These are phyloP conservation scores for Tiliacea citrago DNA, from an alignment of 2,888 invertebrate genomes.

Conservation along the genomic window DNA sequence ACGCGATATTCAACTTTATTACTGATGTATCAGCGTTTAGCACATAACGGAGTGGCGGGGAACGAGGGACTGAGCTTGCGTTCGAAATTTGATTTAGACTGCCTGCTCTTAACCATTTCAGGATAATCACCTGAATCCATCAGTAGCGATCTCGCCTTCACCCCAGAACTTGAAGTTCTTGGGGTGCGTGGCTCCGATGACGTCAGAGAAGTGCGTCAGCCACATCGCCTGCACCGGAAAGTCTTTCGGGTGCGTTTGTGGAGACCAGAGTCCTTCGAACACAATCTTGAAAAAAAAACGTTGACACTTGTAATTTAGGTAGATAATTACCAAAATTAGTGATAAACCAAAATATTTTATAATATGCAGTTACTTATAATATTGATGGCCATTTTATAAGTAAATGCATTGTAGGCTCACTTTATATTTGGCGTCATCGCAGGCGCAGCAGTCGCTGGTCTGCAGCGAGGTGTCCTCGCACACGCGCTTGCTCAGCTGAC, in stretches of 20 bases:
- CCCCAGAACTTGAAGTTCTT: slow-evolving; percentile 98
- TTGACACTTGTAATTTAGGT: not conserved
- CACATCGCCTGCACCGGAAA: slow-evolving; percentile 96
- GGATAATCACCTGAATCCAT: slow-evolving; percentile 93
- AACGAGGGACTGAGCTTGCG: no score
- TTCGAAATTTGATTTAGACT: no score
- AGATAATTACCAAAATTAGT: no score
- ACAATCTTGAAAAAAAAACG: slow-evolving; percentile 89
- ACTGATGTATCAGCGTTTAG: no score
- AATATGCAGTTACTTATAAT: not conserved
- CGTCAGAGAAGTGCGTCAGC: slow-evolving; percentile 99
- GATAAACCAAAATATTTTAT: not conserved
- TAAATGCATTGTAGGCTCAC: slow-evolving; percentile 85
- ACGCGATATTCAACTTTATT: no score
- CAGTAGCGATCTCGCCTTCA: slow-evolving; percentile 95
- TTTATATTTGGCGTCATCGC: slow-evolving; percentile 98
- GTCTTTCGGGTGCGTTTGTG: slow-evolving; percentile 98
- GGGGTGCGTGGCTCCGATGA: slow-evolving; percentile 98
- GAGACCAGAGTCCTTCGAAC: slow-evolving; percentile 99
- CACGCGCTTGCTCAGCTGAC: slow-evolving; percentile 94
- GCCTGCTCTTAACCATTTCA: no score
- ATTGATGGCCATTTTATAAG: not conserved
- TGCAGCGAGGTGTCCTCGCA: slow-evolving; percentile 94
- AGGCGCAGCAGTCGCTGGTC: slow-evolving; percentile 95
- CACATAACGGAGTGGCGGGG: no score